Evolutionary conservation across 2,113 vertebrate genomes (phyloP), one percentile per base, ranked within the genome.

Genomic region (Eurystomus gularis): DNA sequence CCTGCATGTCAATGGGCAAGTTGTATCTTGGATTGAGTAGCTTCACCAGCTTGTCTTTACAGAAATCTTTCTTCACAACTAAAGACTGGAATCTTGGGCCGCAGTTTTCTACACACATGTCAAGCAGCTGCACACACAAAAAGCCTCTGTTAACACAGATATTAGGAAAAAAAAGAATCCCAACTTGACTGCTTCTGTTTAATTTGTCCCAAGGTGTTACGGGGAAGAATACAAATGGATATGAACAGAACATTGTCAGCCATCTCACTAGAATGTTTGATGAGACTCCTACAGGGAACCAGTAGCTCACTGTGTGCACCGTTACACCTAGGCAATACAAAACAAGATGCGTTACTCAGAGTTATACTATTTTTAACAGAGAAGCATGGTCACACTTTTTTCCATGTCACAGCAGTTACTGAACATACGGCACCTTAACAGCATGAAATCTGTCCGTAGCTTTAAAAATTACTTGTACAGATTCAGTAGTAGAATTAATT

Each of bases 101-200:
- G 79, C 98, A 98, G 94, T 98, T 98, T 94, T 98, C 97, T 77
- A 98, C 52, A 26, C 98, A 98, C 98, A 98, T 98, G 57, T 98
- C 98, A 51, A 98, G 96, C 75, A 98, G 96, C 98, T 98, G 95
- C 28, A 94, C 49, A 94, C 29, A 96, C 44, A 95, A 92, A 85
- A 89, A 11, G 29, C 33, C 88, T 72, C 15, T 31, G 48, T 97
- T 93, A 97, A n/a, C 39, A 71, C 16, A 68, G 16, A 40, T 13
- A 46, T 9, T 3, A 18, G 23, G 18, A 46, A 33, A 31, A 33
- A 31, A 39, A 33, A 10, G 10, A 70, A 62, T 23, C 17, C 17
- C 82, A 88, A 16, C 49, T 23, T 28, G 19, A 42, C 16, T 42
- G 20, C 33, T 80, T 87, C 70, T 35, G 39, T 65, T 80, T 57